phyloP scores from a whole-genome alignment of 2,888 invertebrate genomes.

The Silvanus unidentatus region DNA sequence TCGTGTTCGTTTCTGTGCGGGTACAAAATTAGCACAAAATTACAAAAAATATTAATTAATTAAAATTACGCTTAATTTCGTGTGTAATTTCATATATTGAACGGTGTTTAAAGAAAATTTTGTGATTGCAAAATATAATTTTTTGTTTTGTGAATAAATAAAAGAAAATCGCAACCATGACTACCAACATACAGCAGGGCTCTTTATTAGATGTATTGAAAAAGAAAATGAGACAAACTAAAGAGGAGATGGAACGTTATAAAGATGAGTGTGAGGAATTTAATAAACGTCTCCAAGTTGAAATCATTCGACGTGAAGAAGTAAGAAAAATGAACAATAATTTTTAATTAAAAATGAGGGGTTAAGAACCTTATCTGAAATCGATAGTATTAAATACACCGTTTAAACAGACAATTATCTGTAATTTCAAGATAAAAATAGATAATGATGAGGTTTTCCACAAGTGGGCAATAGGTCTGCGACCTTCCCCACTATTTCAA shows the following conservation, averaged over 20 bases:
- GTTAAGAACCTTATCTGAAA: neutral
- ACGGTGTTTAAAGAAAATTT: constrained; percentile 4
- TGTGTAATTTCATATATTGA: constrained; percentile 18
- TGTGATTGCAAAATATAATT: neutral
- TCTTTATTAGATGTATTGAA: constrained; percentile 94
- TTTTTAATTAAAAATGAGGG: neutral
- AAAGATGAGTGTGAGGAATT: constrained; percentile 97
- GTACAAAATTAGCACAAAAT: too few species aligned
- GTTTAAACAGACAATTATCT: too few species aligned
- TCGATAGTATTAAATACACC: too few species aligned
- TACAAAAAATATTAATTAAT: too few species aligned
- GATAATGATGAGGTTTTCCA: too few species aligned
- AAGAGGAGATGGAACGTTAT: constrained; percentile 98
- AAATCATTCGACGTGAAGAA: constrained; percentile 96
- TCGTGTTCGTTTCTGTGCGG: neutral
- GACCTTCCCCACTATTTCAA: constrained; percentile 1
- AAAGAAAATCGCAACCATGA: too few species aligned
- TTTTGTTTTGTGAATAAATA: too few species aligned
- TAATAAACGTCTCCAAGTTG: constrained; percentile 90
- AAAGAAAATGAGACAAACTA: constrained; percentile 99
- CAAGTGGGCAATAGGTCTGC: neutral
- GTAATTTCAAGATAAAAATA: too few species aligned
- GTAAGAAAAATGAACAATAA: constrained; percentile 70
- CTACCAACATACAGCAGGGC: constrained; percentile 86
- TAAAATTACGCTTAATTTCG: constrained; percentile 12